Conservation (phyloP, 2,888 invertebrate genomes). For the Lasioglossum morio region DNA sequence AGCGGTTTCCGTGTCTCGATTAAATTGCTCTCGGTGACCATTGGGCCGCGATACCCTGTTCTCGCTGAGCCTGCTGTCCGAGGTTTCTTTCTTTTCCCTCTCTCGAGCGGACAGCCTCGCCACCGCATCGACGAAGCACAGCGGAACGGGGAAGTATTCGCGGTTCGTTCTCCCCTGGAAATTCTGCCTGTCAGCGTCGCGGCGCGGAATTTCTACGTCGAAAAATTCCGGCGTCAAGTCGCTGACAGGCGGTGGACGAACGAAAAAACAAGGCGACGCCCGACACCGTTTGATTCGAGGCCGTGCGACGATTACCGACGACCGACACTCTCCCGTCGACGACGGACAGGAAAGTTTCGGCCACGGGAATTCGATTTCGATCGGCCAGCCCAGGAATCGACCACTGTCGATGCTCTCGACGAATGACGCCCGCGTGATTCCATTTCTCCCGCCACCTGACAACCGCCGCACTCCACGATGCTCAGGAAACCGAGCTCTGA, state of each 20-base stretch:
- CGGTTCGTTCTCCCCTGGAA: constrained; percentile 31
- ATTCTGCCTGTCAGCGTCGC: constrained; percentile 36
- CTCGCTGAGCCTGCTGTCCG: neutral
- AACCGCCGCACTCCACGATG: neutral
- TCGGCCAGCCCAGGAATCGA: neutral
- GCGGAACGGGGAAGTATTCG: constrained; percentile 23
- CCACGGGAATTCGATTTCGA: constrained; percentile 33
- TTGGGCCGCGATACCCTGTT: neutral
- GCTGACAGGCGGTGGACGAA: constrained; percentile 12
- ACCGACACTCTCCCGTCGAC: neutral
- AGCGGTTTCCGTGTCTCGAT: neutral
- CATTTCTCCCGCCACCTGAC: neutral
- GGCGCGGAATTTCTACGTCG: constrained; percentile 31
- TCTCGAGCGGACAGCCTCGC: neutral
- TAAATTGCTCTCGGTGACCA: neutral
- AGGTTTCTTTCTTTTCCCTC: neutral
- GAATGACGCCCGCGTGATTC: neutral
- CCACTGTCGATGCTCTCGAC: neutral
- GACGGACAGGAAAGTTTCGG: neutral
- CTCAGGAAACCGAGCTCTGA: neutral
- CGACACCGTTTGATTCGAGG: constrained; percentile 22
- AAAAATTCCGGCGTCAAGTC: constrained; percentile 34
- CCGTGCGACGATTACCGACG: constrained; percentile 17
- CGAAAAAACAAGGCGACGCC: constrained; percentile 15
- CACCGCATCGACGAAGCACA: neutral